Base-by-base conservation (phyloP, 2,113 vertebrate genomes). In the Mastomys coucha region DNA sequence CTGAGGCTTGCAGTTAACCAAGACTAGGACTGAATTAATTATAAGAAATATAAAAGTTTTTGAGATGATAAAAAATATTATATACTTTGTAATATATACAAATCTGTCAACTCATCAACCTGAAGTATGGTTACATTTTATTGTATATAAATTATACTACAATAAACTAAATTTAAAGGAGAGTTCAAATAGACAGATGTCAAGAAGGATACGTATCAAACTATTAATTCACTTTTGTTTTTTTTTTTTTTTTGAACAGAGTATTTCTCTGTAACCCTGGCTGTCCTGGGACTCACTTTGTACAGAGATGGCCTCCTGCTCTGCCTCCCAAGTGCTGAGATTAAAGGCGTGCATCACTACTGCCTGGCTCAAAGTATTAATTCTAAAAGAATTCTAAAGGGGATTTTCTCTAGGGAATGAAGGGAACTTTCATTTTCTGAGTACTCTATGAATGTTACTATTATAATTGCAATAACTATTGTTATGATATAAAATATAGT, bases 61-160 rank as follows among this genome's bases (percentile, higher is more conserved):
- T 36, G 16, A 53, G 12, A 42, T 58, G 39, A 94, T 81, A 81
- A 89, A 95, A 67, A 86, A 80, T 58, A 89, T 36, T 72, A 39
- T 60, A 0, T 31, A 88, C 76, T 81, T 39, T 94, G 11, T 19
- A 58, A 53, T 84, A 88, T 63, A 42, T 58, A 89, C 3, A 77
- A 2, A 49, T 91, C 31, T 58, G 33, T 95, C 19, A 92, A 92
- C 14, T 70, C 65, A 91, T 39, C 56, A 93, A 76, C 75, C 19
- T 67, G 0, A n/a, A 94, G 72, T 9, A 56, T 53, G 1, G 3
- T 51, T 80, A 4, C 7, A 91, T 73, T 91, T 92, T 94, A 77
- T 45, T 77, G 16, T 24, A 95, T n/a, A 76, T 91, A 91, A 81
- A 81, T 93, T 76, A 88, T 56, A 89, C n/a, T 14, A 73, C 39